A percentile compares a stretch with the other conserved stretches of the same genome.
These are phyloP conservation scores for Tigriopus japonicus DNA, from an alignment of 1,140 invertebrate species.

Conservation along the genomic window DNA sequence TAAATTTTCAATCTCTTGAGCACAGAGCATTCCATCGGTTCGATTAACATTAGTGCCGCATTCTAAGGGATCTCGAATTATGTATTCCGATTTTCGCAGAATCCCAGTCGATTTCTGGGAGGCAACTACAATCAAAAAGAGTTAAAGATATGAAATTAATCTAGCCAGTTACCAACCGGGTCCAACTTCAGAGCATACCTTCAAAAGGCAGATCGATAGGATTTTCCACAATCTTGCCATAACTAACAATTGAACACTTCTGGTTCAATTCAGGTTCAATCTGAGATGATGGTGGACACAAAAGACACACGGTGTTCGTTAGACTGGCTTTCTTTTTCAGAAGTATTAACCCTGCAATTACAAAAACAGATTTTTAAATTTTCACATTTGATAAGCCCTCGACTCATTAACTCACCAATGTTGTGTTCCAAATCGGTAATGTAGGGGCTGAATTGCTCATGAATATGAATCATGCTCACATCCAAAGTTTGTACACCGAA, in stretches of 20 bases:
- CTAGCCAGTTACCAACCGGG: background rate
- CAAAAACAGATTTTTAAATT: background rate
- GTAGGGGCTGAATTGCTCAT: conserved; percentile 15
- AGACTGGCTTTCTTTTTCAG: conserved; percentile 8
- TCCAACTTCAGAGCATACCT: background rate
- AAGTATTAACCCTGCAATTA: conserved; percentile 8
- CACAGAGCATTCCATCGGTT: background rate
- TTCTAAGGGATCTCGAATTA: conserved; percentile 2
- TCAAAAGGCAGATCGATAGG: background rate
- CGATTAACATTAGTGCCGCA: background rate
- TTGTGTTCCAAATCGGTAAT: conserved; percentile 13
- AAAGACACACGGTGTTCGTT: conserved; percentile 4
- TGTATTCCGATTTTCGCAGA: conserved; percentile 1
- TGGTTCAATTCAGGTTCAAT: background rate
- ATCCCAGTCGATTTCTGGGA: background rate
- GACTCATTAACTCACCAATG: conserved; percentile 17
- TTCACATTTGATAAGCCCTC: no score
- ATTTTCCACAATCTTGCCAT: conserved; percentile 3
- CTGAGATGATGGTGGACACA: background rate
- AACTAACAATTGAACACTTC: conserved; percentile 2
- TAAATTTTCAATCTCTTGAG: no score
- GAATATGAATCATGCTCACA: conserved; percentile 12
- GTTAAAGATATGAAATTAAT: no score
- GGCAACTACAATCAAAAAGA: background rate
- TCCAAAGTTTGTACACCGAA: conserved; percentile 17